Evolutionary conservation across 2,888 invertebrate species (phyloP).

Genomic region (Polyommatus icarus): DNA sequence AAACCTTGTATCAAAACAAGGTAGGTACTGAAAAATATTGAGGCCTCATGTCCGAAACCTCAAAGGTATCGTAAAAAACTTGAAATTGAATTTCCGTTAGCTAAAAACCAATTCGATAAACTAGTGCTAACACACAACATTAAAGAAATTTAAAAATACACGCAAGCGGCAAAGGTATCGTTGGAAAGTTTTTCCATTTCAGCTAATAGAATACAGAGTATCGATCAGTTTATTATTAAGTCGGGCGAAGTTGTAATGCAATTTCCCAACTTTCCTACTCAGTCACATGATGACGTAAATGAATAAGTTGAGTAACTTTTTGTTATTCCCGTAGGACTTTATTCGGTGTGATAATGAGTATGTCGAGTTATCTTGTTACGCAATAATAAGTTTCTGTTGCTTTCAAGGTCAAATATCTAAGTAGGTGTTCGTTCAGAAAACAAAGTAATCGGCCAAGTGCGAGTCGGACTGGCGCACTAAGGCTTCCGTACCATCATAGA

Average conservation of each 20-base stretch:
- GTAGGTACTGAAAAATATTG: no score
- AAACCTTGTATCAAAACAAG: no score
- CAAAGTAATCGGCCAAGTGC: no score
- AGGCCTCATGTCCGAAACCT: not conserved
- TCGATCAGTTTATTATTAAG: conserved; percentile 29
- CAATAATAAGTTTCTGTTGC: not conserved
- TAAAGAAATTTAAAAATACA: conserved; percentile 23
- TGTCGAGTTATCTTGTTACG: not conserved
- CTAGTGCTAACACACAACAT: conserved; percentile 5
- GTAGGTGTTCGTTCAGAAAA: not conserved
- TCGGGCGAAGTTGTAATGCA: conserved; percentile 23
- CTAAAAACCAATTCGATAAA: conserved; percentile 10
- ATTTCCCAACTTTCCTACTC: not conserved
- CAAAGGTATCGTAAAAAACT: no score
- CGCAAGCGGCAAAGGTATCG: conserved; percentile 15
- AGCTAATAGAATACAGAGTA: conserved; percentile 26
- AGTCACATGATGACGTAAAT: conserved; percentile 12
- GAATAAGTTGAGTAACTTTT: conserved; percentile 20
- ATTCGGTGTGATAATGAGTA: conserved; percentile 1
- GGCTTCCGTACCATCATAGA: no score
- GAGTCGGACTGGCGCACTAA: no score
- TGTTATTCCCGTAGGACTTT: conserved; percentile 9
- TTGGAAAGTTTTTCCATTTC: conserved; percentile 29
- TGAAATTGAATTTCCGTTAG: not conserved
- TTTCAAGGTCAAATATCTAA: not conserved